Evolutionary conservation across 2,113 vertebrate genomes (phyloP), one percentile per base, ranked within the genome.

Genomic region (Alethe castanea): DNA sequence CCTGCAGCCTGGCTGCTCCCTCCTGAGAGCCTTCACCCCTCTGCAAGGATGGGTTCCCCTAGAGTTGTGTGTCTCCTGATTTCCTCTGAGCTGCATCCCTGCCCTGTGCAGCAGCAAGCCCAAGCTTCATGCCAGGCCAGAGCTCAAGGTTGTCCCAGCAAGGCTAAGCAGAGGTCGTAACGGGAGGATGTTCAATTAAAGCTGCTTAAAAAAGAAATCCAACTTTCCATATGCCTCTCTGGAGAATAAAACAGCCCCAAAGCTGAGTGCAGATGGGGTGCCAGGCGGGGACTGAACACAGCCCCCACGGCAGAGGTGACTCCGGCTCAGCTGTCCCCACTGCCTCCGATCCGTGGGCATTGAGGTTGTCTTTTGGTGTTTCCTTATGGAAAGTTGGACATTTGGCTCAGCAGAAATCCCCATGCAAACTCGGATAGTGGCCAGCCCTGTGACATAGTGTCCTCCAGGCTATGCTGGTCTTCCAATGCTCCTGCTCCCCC

Each of bases 191-290:
- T 95, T 97, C 90, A 92, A 82, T 96, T 93, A 97, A 97, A 97
- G 92, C 94, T 92, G 92, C 94, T 97, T 97, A 96, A 82, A 90
- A 94, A 90, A 85, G 93, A 96, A 94, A 97, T 96, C 95, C 90
- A 93, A 86, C 83, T 84, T 95, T 47, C 94, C 96, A 93, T 95
- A 88, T 90, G 95, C 86, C 86, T 76, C 77, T 12, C 20, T 16
- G 45, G 61, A 65, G 77, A 38, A 25, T 54, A 38, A 66, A 71
- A 52, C 36, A 69, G n/a, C 60, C 82, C 88, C 83, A 79, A 82
- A 91, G 83, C 90, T 16, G 61, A 52, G 53, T 0, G 0, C 66
- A 65, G n/a, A n/a, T 6, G 8, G 52, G 78, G 52, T 72, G 81
- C 65, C 81, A 47, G 85, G 35, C 5, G 2, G 35, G 38, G 62